Conservation (phyloP, 1,140 invertebrate species). For the Panagrolaimus sp. region DNA sequence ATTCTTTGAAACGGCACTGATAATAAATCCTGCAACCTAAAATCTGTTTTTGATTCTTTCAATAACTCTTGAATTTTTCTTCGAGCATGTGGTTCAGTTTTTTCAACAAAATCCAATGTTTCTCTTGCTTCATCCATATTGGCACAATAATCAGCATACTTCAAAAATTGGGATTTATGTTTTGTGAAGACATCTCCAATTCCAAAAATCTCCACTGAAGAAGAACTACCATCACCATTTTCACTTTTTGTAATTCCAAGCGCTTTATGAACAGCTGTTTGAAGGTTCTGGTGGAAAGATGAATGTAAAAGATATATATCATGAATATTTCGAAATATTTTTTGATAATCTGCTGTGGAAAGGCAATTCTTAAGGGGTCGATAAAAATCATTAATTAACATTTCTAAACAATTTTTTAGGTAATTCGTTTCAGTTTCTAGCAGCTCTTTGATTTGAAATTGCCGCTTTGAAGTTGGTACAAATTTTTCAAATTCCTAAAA, state of each 20-base stretch:
- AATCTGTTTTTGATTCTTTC: not conserved
- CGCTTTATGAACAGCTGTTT: not conserved
- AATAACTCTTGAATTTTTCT: not conserved
- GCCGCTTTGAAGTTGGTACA: not conserved
- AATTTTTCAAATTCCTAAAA: no score
- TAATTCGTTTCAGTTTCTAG: constrained; percentile 10
- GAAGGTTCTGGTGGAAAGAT: not conserved
- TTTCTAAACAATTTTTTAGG: constrained; percentile 2
- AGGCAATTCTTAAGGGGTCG: not conserved
- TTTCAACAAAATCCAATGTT: not conserved
- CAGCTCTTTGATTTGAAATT: not conserved
- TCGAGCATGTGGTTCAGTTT: not conserved
- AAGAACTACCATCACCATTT: not conserved
- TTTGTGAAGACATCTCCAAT: not conserved
- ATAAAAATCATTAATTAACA: constrained; percentile 6
- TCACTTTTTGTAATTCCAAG: not conserved
- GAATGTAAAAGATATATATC: not conserved
- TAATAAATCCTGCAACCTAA: constrained; percentile 7
- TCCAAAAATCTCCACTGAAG: not conserved
- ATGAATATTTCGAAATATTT: not conserved
- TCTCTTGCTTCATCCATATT: not conserved
- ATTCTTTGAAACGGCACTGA: constrained; percentile 9
- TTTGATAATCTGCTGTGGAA: not conserved
- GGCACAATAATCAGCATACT: not conserved
- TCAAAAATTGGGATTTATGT: not conserved